Conservation (phyloP, 1,140 invertebrate genomes). For the Brachionus paranguensis region DNA sequence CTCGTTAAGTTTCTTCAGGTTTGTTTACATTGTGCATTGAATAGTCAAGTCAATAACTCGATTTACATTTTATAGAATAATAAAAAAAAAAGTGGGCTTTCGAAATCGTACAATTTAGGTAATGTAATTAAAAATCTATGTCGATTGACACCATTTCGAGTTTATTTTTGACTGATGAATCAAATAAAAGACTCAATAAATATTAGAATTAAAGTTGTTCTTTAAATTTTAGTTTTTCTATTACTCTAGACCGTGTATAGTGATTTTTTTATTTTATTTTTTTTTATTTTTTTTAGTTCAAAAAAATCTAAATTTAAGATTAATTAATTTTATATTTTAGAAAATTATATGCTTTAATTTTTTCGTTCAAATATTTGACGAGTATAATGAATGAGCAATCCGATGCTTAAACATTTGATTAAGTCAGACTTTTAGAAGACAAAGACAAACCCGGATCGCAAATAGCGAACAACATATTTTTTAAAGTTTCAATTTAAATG, state of each 20-base stretch:
- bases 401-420: background rate
- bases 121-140: slow-evolving; percentile 28
- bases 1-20: background rate
- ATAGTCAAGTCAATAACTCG: background rate
- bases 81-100: slow-evolving; percentile 7
- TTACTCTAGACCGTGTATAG: background rate
- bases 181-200: slow-evolving; percentile 31
- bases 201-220: slow-evolving; percentile 16
- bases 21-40: background rate
- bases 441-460: background rate
- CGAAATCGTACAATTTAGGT: background rate
- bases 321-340: background rate
- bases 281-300: slow-evolving; percentile 1
- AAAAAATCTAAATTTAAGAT: background rate
- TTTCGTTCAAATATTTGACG: background rate
- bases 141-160: slow-evolving; percentile 22
- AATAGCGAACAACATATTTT: background rate
- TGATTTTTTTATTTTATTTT: background rate
- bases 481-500: slow-evolving; percentile 28
- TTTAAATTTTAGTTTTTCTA: slow-evolving; percentile 2
- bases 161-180: background rate
- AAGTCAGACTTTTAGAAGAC: background rate
- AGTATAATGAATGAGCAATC: background rate
- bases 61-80: background rate
- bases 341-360: background rate